Evolutionary conservation across 2,888 invertebrate species (phyloP).

Genomic region (Lasiommata megera): DNA sequence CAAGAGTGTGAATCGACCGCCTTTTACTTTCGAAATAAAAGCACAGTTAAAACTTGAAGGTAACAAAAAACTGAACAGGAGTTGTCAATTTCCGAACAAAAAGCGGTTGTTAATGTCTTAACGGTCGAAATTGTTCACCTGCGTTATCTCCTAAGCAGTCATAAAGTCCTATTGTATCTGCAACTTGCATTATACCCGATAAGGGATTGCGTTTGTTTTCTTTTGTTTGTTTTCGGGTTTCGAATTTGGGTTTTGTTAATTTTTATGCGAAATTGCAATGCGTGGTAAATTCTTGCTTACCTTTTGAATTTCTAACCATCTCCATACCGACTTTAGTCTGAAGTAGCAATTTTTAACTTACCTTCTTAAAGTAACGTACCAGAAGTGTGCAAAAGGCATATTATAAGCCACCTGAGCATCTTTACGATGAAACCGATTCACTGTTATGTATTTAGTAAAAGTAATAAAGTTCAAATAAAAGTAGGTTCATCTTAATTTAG

Average conservation of each 20-base stretch:
- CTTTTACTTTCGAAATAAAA: conserved; percentile 6
- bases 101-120: conserved; percentile 11
- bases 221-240: conserved; percentile 19
- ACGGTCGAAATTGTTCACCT: conserved; percentile 20
- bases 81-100: conserved; percentile 22
- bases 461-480: too few relatives aligned
- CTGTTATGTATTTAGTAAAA: too few relatives aligned
- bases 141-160: conserved; percentile 8
- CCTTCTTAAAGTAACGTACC: too few relatives aligned
- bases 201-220: conserved; percentile 36
- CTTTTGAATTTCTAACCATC: too few relatives aligned
- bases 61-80: conserved; percentile 13
- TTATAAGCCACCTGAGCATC: too few relatives aligned
- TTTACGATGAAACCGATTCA: too few relatives aligned
- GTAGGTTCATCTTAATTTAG: too few relatives aligned
- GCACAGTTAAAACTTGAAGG: neutral
- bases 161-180: conserved; percentile 11
- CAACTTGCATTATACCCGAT: conserved; percentile 24
- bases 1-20: neutral
- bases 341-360: neutral
- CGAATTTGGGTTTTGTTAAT: neutral
- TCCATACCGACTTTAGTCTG: too few relatives aligned
- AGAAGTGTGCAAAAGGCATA: too few relatives aligned
- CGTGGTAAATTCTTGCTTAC: conserved; percentile 1
- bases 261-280: neutral